phyloP scores from a whole-genome alignment of 2,888 invertebrate species.

The Unio delphinus region DNA sequence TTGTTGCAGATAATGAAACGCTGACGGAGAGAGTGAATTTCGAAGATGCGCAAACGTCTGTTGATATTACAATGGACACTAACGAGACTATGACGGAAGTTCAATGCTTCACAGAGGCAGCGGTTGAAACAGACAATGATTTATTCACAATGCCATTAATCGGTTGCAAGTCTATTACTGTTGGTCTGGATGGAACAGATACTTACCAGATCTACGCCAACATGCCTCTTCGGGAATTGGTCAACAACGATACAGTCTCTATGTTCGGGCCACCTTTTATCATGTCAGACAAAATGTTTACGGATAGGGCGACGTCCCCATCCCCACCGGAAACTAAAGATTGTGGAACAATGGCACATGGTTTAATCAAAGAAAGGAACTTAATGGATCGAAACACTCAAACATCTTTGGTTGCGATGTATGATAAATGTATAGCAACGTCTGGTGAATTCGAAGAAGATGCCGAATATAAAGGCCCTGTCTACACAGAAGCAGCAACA shows the following conservation, averaged over 20 bases:
- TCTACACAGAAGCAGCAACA: conserved; percentile 53
- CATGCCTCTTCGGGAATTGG: conserved; percentile 21
- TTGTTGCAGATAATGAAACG: conserved; percentile 59
- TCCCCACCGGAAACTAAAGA: conserved; percentile 34
- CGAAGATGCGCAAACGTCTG: conserved; percentile 56
- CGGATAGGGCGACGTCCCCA: conserved; percentile 40
- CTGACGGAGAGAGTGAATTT: conserved; percentile 48
- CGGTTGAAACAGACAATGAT: conserved; percentile 40
- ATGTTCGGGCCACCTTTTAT: conserved; percentile 11
- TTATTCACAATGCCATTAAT: conserved; percentile 10
- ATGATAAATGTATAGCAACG: conserved; percentile 52
- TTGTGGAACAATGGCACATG: conserved; percentile 54
- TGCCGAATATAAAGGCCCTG: conserved; percentile 27
- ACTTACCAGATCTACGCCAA: conserved; percentile 8
- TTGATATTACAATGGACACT: conserved; percentile 42
- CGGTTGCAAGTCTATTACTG: conserved; percentile 3
- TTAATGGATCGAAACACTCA: conserved; percentile 45
- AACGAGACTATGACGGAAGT: conserved; percentile 50
- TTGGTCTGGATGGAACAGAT: conserved; percentile 6
- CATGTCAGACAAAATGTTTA: conserved; percentile 23
- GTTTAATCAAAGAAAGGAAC: conserved; percentile 28
- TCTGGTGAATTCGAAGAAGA: conserved; percentile 46
- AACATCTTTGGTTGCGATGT: conserved; percentile 39
- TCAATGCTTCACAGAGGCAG: conserved; percentile 32
- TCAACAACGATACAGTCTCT: conserved; percentile 18